Base-by-base conservation (phyloP, 1,140 invertebrate genomes). In the Arion vulgaris region DNA sequence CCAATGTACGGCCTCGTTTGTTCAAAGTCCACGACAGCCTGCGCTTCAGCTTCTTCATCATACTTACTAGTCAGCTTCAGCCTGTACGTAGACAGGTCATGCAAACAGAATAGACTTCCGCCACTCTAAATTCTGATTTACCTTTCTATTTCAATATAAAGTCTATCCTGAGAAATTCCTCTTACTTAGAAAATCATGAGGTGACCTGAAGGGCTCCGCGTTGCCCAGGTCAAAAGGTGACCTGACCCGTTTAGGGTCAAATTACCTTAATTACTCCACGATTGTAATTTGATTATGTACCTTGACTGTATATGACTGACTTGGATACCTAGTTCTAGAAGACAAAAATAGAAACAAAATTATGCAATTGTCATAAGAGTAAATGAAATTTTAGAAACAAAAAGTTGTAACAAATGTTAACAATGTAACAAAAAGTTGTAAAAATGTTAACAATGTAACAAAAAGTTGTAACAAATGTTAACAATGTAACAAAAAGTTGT, bases 1-100 rank as follows among this genome's bases (percentile, higher is more conserved):
- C 93, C 34, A 93, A 91, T 53, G 90, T 87, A n/a, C 84, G 85
- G 1, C 85, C 84, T 36, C 86, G 82, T 34, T 92, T 90, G 41
- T 81, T 84, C 84, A 93, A 92, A 57, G 93, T 93, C 81, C 92
- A 91, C 11, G 93, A 94, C 68, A 94, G 87, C n/a, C 93, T 89
- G 66, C 93, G 89, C 76, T 93, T 92, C 57, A 94, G 91, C 83
- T 93, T 92, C 85, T 93, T 93, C 85, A 94, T 90, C 87, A 88
- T 88, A 41, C 39, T 76, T 13, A 28, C 45, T 68, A 82, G 51
- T 23, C 51, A 57, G 19, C 17, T 9, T 57, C n/a, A 26, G 5
- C 26, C 9, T 15, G 51, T 23, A 23, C 51, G 51, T 17, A 17
- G n/a, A 32, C 62, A 13, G 62, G n/a, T 34, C 1, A 32, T 28